These are phyloP conservation scores for Barbus barbus DNA, from an alignment of 2,113 vertebrate genomes.

Conservation along the genomic window DNA sequence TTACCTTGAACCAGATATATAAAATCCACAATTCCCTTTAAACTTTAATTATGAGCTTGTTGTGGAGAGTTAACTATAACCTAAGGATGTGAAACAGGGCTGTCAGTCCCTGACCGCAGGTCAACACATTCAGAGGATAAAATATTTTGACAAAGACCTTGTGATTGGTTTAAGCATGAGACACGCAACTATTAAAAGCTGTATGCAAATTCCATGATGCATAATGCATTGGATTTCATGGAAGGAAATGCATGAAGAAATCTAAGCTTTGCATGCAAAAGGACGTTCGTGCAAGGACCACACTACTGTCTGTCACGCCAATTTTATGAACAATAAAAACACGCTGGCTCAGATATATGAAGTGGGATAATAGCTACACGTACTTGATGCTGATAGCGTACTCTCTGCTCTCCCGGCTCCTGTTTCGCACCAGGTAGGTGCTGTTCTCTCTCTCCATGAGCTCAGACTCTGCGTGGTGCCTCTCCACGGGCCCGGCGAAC, in stretches of 20 bases:
- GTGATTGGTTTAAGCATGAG: not conserved
- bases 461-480: conserved; percentile 88
- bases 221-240: not conserved
- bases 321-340: not conserved
- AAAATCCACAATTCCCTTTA: not conserved
- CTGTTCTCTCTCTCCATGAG: conserved; percentile 87
- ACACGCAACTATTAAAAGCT: conserved; percentile 29
- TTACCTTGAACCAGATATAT: not conserved
- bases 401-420: conserved; percentile 89
- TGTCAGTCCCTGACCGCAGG: not conserved
- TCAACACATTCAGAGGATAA: not conserved
- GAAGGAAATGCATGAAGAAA: not conserved
- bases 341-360: not conserved
- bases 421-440: conserved; percentile 89
- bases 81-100: not conserved
- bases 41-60: not conserved
- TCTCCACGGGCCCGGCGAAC: conserved; percentile 93
- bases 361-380: conserved; percentile 60
- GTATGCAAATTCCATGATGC: not conserved
- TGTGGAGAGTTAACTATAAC: not conserved
- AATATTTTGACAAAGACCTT: not conserved
- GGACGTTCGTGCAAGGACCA: not conserved
- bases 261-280: conserved; percentile 10
- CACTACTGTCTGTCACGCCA: not conserved
- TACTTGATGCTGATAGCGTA: conserved; percentile 98